Evolutionary conservation across 2,113 vertebrate genomes (phyloP).

Genomic region (Oxyura jamaicensis): DNA sequence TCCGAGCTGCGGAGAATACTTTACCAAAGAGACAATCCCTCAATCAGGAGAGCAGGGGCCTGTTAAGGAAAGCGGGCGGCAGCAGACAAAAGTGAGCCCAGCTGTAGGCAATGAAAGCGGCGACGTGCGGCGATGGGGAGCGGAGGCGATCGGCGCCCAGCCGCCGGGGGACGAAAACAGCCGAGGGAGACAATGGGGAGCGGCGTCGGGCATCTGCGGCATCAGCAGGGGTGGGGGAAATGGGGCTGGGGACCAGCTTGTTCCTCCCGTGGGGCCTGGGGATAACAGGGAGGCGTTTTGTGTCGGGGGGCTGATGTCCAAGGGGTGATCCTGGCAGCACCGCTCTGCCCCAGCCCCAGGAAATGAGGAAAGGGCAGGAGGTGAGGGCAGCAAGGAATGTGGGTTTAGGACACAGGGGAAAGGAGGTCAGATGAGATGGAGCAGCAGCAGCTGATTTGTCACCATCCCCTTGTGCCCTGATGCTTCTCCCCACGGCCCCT

Average conservation of each 20-base stretch:
- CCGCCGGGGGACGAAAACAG: background rate
- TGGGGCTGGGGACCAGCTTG: background rate
- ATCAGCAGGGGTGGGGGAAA: accelerated
- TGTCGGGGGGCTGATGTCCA: background rate
- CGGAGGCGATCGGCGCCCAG: conserved; percentile 11
- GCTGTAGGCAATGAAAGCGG: conserved; percentile 55
- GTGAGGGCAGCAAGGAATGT: background rate
- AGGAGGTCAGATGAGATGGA: background rate
- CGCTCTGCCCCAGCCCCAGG: background rate
- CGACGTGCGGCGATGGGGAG: background rate
- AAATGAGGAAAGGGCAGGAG: background rate
- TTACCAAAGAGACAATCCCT: conserved; percentile 57
- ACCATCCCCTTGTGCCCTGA: background rate
- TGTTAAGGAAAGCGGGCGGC: conserved; percentile 36
- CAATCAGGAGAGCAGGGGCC: conserved; percentile 64
- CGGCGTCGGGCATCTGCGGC: accelerated
- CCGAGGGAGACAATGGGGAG: background rate
- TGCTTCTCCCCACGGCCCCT: accelerated
- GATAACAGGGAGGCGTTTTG: background rate
- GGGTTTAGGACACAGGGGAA: background rate
- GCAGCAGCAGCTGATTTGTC: conserved; percentile 6
- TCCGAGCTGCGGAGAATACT: conserved; percentile 47
- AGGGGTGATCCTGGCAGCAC: background rate
- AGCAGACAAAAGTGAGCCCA: conserved; percentile 54
- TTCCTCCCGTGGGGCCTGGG: background rate